Base-by-base conservation (phyloP, 2,113 vertebrate species). In the Eonycteris spelaea region DNA sequence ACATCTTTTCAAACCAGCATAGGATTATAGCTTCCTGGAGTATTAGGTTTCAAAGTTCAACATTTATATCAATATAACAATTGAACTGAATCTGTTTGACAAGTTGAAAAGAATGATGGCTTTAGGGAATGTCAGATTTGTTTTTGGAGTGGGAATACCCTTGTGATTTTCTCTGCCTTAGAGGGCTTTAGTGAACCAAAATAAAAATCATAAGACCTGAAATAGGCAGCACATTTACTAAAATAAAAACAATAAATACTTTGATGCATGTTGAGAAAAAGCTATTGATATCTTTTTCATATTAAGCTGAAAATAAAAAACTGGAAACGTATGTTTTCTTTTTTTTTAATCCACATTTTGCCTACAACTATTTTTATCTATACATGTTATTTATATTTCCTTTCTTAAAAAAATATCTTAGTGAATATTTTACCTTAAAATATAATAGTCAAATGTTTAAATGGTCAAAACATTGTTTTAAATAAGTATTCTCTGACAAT, bases 1-100 rank as follows among this genome's bases (percentile, higher is more conserved):
- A 90, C 95, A 19, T 80, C 24, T 95, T 95, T 95, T 97, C 3
- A 59, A 83, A 51, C 6, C 24, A 30, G 4, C 0, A 73, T 78
- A 26, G 2, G 91, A 94, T 94, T 55, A 95, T 40, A 97, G 77
- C 89, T 96, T 85, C 12, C 51, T 9, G 48, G 19, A 53, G 43
- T 40, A n/a, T 90, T 68, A 0, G 77, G 96, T 97, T 97, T 90
- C 74, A 73, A 86, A 88, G 79, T 96, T 93, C 83, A 94, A 95
- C 97, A 97, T 98, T 95, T 92, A 90, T 97, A 97, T 96, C 90
- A 94, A 24, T 96, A 57, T 73, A 97, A 95, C 38, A 98, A 98
- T 90, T 97, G 77, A 97, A 79, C 48, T 77, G 38, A 95, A 38
- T 91, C 83, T 91, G 90, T 80, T 80, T 98, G 93, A 93, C 96